Evolutionary conservation across 2,113 vertebrate genomes (phyloP).

Genomic region (Caloenas nicobarica): DNA sequence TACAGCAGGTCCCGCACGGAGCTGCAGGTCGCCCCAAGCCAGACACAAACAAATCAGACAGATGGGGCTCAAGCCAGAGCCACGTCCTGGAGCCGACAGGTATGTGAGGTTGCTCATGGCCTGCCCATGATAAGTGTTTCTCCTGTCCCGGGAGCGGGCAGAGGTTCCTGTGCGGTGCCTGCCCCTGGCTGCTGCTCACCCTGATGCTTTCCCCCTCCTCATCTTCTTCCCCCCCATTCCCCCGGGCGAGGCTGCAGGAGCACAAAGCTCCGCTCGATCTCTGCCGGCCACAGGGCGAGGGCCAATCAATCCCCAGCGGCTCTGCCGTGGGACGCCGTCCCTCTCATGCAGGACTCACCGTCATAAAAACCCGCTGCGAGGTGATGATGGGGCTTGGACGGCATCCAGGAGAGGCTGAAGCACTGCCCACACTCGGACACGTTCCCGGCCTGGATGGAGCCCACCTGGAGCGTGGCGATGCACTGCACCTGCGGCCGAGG

Average conservation of each 20-base stretch:
- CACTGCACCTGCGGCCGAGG: conserved; percentile 72
- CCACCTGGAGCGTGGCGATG: conserved; percentile 83
- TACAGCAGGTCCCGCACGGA: background rate
- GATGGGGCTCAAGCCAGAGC: background rate
- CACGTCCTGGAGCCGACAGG: rapidly evolving
- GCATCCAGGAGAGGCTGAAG: conserved; percentile 90
- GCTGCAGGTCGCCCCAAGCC: background rate
- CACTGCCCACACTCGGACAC: conserved; percentile 81
- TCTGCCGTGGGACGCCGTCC: rapidly evolving
- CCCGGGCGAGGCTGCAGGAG: background rate
- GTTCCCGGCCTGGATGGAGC: conserved; percentile 80
- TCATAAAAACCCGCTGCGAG: conserved; percentile 92
- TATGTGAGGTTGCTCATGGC: rapidly evolving
- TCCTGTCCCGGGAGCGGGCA: background rate
- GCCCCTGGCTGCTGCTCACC: background rate
- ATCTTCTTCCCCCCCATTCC: too few relatives aligned
- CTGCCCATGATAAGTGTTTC: background rate
- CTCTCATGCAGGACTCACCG: conserved; percentile 71
- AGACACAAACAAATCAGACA: background rate
- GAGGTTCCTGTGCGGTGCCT: background rate
- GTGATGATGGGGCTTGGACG: conserved; percentile 86
- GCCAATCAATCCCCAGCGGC: rapidly evolving
- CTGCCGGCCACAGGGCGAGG: background rate
- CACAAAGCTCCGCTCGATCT: rapidly evolving
- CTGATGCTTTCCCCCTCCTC: rapidly evolving